Evolutionary conservation across 2,797 vertebrate genomes (phyloP).

Genomic region (Notamacropus eugenii): DNA sequence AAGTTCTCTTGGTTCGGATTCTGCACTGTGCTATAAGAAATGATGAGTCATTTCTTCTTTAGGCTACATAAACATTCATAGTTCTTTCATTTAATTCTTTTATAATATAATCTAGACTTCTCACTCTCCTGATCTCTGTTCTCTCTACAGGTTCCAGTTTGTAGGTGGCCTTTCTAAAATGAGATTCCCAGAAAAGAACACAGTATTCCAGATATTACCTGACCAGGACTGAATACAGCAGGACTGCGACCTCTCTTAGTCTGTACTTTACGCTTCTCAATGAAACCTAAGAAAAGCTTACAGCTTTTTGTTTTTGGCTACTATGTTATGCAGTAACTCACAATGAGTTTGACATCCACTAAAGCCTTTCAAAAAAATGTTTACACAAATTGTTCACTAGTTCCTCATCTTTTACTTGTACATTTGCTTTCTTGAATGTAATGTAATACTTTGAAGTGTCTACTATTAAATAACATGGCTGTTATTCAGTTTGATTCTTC

Average conservation of each 20-base stretch:
- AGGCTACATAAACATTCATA: background rate
- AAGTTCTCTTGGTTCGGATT: background rate
- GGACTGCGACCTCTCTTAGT: background rate
- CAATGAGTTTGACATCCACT: background rate
- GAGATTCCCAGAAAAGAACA: background rate
- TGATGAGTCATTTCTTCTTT: background rate
- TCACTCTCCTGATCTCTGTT: background rate
- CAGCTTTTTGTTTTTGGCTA: background rate
- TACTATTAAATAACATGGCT: background rate
- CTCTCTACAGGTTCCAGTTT: background rate
- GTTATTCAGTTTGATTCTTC: background rate
- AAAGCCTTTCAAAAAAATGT: background rate
- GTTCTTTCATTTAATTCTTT: background rate
- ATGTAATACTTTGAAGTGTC: background rate
- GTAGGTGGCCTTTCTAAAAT: background rate
- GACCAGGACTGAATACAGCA: background rate
- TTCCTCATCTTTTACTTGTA: background rate
- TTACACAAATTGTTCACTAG: background rate
- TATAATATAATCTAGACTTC: background rate
- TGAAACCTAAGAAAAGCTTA: background rate
- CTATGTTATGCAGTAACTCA: background rate
- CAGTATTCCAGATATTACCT: background rate
- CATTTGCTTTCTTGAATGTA: background rate
- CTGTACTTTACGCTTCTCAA: background rate
- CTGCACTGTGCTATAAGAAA: background rate